Evolutionary conservation across 92 coral and sea anemone species (phyloP).

Genomic region (Metridium senile): DNA sequence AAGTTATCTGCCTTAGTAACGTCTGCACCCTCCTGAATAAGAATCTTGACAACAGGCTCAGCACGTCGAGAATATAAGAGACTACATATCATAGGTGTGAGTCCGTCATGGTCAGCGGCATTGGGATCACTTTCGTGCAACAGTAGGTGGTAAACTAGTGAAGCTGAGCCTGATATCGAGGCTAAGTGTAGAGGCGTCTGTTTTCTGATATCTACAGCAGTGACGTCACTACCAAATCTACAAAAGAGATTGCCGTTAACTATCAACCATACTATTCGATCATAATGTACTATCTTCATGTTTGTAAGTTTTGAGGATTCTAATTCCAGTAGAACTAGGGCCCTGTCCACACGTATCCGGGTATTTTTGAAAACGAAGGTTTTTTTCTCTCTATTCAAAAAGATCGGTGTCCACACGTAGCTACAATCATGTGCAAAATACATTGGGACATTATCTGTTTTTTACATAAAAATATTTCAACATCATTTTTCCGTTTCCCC

Average conservation of each 20-base stretch:
- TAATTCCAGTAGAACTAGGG: too few species aligned
- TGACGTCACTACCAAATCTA: constrained; percentile 57
- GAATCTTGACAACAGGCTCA: constrained; percentile 46
- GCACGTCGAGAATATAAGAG: constrained; percentile 61
- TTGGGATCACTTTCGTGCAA: constrained; percentile 50
- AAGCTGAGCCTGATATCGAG: constrained; percentile 54
- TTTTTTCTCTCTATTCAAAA: too few species aligned
- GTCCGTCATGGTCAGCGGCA: constrained; percentile 64
- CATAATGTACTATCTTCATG: too few species aligned
- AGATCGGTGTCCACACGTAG: too few species aligned
- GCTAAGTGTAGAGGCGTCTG: constrained; percentile 79
- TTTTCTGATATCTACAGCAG: constrained; percentile 54
- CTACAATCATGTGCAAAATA: too few species aligned
- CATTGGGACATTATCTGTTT: too few species aligned
- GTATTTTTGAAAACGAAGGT: too few species aligned
- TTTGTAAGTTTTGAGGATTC: too few species aligned
- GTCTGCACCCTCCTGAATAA: constrained; percentile 64
- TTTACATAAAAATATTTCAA: too few species aligned
- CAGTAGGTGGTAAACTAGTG: constrained; percentile 59
- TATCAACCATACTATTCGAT: neutral
- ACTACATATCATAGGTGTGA: constrained; percentile 66
- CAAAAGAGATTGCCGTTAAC: neutral
- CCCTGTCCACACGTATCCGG: too few species aligned
- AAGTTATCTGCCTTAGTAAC: constrained; percentile 28
- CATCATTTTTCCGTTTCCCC: too few species aligned